These are phyloP conservation scores for Beris chalybata DNA, from an alignment of 2,888 invertebrate species.

Conservation along the genomic window DNA sequence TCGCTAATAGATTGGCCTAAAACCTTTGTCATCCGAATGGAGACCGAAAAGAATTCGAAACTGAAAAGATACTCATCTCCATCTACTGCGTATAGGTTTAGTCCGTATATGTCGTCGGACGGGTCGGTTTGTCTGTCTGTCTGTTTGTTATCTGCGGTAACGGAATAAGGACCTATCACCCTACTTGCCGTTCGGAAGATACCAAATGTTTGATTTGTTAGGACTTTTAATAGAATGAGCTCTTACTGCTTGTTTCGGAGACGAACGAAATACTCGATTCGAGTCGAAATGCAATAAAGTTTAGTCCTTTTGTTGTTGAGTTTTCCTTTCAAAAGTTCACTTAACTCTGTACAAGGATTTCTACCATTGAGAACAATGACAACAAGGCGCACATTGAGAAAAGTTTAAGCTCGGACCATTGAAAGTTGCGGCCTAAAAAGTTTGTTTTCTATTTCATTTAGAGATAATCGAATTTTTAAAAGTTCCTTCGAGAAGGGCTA, in stretches of 20 bases:
- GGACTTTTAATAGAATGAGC: not conserved
- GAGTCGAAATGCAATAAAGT: slow-evolving; percentile 33
- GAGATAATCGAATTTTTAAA: slow-evolving; percentile 21
- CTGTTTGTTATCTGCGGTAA: slow-evolving; percentile 2
- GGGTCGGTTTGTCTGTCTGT: not conserved
- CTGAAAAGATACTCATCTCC: not conserved
- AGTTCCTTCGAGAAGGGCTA: too few species aligned
- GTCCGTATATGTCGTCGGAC: not conserved
- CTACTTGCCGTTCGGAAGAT: not conserved
- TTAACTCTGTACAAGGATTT: slow-evolving; percentile 34
- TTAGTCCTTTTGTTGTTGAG: slow-evolving; percentile 32
- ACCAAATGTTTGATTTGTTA: not conserved
- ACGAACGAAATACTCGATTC: slow-evolving; percentile 21
- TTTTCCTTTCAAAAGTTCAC: slow-evolving; percentile 36
- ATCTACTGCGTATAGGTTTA: not conserved
- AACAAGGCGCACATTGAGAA: slow-evolving; percentile 11
- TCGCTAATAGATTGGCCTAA: slow-evolving; percentile 35
- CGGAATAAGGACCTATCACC: not conserved
- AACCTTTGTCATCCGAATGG: slow-evolving; percentile 11
- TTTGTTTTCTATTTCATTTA: slow-evolving; percentile 14
- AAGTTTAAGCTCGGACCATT: slow-evolving; percentile 16
- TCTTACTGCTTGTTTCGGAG: not conserved
- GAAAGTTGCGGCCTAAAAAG: slow-evolving; percentile 18
- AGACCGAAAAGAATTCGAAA: slow-evolving; percentile 1
- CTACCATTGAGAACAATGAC: slow-evolving; percentile 24